These are phyloP conservation scores for Morus bassanus DNA, from an alignment of 2,797 vertebrate species.

Conservation along the genomic window DNA sequence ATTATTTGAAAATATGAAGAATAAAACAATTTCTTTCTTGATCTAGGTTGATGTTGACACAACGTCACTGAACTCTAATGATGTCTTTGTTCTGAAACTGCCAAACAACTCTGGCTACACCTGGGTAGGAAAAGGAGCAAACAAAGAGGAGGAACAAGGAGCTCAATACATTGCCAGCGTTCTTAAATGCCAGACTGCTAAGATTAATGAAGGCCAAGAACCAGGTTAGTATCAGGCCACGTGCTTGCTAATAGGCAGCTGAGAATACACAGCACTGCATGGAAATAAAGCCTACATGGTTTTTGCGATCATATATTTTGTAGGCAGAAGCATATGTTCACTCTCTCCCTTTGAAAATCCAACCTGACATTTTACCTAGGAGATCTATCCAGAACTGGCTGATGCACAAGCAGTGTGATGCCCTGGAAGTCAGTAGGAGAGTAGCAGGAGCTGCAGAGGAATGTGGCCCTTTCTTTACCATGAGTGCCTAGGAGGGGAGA, in stretches of 20 bases:
- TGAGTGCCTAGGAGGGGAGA: background rate
- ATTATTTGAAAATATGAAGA: background rate
- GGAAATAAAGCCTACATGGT: background rate
- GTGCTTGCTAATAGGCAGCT: background rate
- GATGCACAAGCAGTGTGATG: background rate
- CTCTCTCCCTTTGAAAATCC: background rate
- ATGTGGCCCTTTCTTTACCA: background rate
- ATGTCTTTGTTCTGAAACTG: slow-evolving; percentile 86
- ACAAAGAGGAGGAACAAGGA: slow-evolving; percentile 81
- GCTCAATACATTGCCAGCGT: slow-evolving; percentile 77
- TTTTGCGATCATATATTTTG: background rate
- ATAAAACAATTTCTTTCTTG: background rate
- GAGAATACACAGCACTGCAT: background rate
- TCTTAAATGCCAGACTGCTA: slow-evolving; percentile 75
- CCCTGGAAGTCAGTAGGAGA: background rate
- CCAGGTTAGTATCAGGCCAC: slow-evolving; percentile 76
- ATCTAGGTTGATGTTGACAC: slow-evolving; percentile 82
- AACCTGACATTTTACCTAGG: background rate
- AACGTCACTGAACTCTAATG: slow-evolving; percentile 86
- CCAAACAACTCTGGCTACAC: slow-evolving; percentile 76
- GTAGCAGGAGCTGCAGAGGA: background rate
- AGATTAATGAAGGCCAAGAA: slow-evolving; percentile 81
- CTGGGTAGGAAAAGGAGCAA: slow-evolving; percentile 89
- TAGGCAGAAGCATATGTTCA: background rate
- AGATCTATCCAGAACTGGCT: background rate